phyloP scores from a whole-genome alignment of 2,888 invertebrate species.

The Luperina nickerlii region DNA sequence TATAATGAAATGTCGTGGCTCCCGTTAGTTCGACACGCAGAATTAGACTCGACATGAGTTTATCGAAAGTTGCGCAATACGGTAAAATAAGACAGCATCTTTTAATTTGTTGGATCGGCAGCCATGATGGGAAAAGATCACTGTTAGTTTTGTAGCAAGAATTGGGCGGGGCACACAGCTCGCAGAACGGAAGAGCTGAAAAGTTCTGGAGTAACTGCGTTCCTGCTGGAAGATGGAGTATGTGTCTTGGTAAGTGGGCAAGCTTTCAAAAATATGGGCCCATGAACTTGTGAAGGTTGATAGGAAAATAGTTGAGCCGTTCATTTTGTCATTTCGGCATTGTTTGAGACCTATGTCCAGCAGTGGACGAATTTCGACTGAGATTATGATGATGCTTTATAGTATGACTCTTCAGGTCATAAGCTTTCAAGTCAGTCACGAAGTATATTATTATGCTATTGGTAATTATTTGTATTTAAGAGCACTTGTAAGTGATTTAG shows the following conservation, averaged over 20 bases:
- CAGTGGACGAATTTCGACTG: background rate
- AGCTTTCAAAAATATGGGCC: background rate
- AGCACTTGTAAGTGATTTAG: background rate
- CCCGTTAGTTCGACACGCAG: slow-evolving; percentile 43
- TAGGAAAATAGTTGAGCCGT: background rate
- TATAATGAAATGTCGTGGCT: slow-evolving; percentile 56
- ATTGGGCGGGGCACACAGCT: background rate
- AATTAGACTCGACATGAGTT: slow-evolving; percentile 54
- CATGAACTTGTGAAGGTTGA: background rate
- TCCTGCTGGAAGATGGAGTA: background rate
- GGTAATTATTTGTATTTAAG: background rate
- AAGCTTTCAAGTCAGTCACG: background rate
- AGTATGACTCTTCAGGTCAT: background rate
- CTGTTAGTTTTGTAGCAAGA: background rate
- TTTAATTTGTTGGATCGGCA: background rate
- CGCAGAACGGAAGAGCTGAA: background rate
- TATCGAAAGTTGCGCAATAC: slow-evolving; percentile 48
- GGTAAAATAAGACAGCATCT: slow-evolving; percentile 25
- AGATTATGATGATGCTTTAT: background rate
- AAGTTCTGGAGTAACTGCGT: background rate
- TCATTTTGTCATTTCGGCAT: background rate
- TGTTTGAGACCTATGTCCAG: background rate
- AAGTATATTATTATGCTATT: background rate
- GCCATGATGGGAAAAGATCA: background rate
- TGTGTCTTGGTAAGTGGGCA: background rate